A percentile compares a stretch with the other conserved stretches of the same genome.
These are phyloP conservation scores for Drosophila infuscata DNA, from an alignment of 2,888 invertebrate genomes.

Conservation along the genomic window DNA sequence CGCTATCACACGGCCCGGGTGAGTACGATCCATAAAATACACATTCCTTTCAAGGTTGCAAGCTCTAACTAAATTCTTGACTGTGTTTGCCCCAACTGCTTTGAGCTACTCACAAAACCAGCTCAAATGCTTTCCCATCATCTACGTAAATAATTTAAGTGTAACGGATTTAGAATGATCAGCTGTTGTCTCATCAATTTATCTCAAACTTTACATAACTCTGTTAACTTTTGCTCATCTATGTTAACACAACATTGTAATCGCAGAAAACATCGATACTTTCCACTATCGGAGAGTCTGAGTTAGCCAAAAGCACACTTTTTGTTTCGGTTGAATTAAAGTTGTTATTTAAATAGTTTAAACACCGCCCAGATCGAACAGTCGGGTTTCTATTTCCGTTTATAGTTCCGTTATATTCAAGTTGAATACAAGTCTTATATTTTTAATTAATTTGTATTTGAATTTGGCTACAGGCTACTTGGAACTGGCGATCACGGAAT, in stretches of 20 bases:
- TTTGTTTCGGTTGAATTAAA: too few relatives aligned
- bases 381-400: neutral
- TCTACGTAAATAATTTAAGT: too few relatives aligned
- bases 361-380: too few relatives aligned
- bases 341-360: too few relatives aligned
- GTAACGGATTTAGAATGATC: too few relatives aligned
- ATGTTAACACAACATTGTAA: too few relatives aligned
- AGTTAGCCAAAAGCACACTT: too few relatives aligned
- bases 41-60: conserved; percentile 50
- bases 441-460: neutral
- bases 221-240: too few relatives aligned
- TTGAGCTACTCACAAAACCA: neutral
- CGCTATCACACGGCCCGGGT: conserved; percentile 91
- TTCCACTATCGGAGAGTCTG: too few relatives aligned
- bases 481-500: conserved; percentile 91
- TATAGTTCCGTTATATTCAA: neutral
- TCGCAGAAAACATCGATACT: too few relatives aligned
- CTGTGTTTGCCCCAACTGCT: neutral
- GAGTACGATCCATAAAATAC: conserved; percentile 46
- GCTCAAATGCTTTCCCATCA: neutral
- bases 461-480: conserved; percentile 87
- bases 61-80: conserved; percentile 14
- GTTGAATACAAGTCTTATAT: neutral
- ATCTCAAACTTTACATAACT: too few relatives aligned
- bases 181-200: too few relatives aligned